Evolutionary conservation across 2,113 vertebrate genomes (phyloP), one percentile per base, ranked within the genome.

Genomic region (Calyptommatus sinebrachiatus): DNA sequence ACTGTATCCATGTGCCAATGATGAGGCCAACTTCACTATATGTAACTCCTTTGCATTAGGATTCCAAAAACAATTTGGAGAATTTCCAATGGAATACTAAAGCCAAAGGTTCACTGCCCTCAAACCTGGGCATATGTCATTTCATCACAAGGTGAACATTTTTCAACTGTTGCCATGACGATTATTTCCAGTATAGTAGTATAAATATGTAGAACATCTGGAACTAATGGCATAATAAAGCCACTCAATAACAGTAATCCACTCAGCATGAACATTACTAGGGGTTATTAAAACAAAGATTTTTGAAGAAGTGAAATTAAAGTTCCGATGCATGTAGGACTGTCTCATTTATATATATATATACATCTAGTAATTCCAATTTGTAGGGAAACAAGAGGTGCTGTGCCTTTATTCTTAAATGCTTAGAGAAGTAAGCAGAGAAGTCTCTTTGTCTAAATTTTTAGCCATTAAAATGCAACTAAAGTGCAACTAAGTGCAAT

Each of bases 191-290:
- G 82, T 80, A 82, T 77, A 86, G 74, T 84, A 81, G 7, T 67
- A 76, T 76, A 91, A 88, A 90, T 78, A 82, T 26, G 81, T 78
- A 82, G 31, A 81, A 85, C 57, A 88, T 87, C 82, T 82, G 80
- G 71, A 78, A 87, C 74, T 85, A 85, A 90, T 78, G 61, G 62
- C 83, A 87, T 86, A 77, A 82, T 77, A 80, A 76, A 90, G 78
- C 11, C 29, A 5, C 65, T 81, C 67, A 80, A 71, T 75, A 83
- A 88, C 81, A 86, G 65, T 73, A 68, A 69, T 89, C 63, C 75
- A 84, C 76, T 77, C 73, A 87, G 79, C 84, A 83, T 77, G 80
- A 4, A 78, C 0, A 0, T 77, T 73, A 87, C 73, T 73, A 81
- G 89, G 73, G 90, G 83, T 14, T 57, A 0, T 61, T 71, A 78